phyloP scores from a whole-genome alignment of 2,888 invertebrate species.

The Fragum sueziense region DNA sequence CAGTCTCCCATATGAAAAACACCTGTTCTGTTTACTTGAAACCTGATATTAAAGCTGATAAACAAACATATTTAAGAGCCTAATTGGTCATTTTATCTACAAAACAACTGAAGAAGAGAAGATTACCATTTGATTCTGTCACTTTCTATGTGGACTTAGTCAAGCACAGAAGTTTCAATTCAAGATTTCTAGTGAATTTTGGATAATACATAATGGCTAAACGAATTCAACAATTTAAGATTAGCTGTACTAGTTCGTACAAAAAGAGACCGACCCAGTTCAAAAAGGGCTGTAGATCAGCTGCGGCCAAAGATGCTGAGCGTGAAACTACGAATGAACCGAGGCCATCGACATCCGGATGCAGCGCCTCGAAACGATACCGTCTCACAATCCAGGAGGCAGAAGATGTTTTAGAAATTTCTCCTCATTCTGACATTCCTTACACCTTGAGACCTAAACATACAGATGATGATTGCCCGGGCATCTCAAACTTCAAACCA shows the following conservation, averaged over 20 bases:
- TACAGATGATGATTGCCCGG: not conserved
- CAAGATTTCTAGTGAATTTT: not conserved
- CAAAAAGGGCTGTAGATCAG: not conserved
- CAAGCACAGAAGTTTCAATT: not conserved
- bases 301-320: not conserved
- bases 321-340: not conserved
- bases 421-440: no score
- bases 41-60: conserved; percentile 5
- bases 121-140: not conserved
- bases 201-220: not conserved
- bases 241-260: not conserved
- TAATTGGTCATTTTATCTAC: conserved; percentile 16
- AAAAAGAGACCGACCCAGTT: not conserved
- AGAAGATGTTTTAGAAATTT: no score
- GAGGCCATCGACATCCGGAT: not conserved
- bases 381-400: not conserved
- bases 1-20: not conserved
- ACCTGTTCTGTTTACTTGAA: not conserved
- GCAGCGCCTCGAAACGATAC: not conserved
- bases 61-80: conserved; percentile 5
- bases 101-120: not conserved
- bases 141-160: not conserved
- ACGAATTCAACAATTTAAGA: not conserved
- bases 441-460: not conserved
- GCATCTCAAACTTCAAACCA: not conserved